Conservation (phyloP, 1,140 invertebrate genomes). For the Diplogasteroides magnus region DNA sequence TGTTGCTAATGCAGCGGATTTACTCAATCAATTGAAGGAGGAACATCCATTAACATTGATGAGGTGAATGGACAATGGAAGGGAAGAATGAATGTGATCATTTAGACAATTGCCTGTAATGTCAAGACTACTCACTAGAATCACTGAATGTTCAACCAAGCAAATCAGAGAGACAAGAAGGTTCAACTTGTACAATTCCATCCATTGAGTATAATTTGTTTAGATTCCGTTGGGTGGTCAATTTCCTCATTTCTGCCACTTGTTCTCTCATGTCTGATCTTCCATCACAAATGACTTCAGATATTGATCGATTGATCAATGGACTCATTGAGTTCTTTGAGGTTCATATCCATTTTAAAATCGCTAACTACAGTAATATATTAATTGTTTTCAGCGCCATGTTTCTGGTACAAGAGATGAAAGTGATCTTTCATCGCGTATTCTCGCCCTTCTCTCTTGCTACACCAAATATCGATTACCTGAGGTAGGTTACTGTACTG, state of each 20-base stretch:
- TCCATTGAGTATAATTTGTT: no score
- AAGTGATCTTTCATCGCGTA: not conserved
- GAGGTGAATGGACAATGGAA: no score
- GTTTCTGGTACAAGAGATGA: not conserved
- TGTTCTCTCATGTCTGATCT: not conserved
- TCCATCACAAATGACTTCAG: not conserved
- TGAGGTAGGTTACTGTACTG: no score
- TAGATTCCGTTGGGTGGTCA: not conserved
- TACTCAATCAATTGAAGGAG: no score
- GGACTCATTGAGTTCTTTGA: not conserved
- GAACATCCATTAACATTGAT: no score
- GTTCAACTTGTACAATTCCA: not conserved
- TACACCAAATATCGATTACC: no score
- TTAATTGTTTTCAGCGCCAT: not conserved
- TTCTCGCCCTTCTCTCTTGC: not conserved
- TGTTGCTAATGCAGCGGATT: no score
- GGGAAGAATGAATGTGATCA: no score
- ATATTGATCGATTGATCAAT: not conserved
- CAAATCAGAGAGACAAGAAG: not conserved
- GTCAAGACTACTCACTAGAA: not conserved
- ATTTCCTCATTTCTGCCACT: not conserved
- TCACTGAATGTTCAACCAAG: not conserved
- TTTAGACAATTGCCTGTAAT: not conserved
- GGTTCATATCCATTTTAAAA: not conserved
- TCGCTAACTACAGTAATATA: not conserved